These are phyloP conservation scores for Brachyopa scutellaris DNA, from an alignment of 2,888 invertebrate species.

Conservation along the genomic window DNA sequence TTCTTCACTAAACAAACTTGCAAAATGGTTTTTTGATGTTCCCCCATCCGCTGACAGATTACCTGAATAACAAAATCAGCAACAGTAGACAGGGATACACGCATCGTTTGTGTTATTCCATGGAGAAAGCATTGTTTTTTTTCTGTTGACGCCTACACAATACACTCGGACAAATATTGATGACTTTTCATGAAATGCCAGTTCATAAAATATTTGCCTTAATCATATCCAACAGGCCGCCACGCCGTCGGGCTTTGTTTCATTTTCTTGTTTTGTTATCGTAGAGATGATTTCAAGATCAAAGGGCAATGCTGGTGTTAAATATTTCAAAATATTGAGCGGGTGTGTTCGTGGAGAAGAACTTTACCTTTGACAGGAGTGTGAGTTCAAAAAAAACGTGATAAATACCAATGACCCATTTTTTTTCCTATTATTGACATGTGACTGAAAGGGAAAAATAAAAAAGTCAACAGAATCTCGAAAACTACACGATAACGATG, in stretches of 20 bases:
- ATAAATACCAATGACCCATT: background rate
- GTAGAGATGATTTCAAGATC: slow-evolving; percentile 1
- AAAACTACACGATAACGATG: background rate
- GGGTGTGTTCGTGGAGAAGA: too few relatives aligned
- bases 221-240: too few relatives aligned
- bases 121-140: background rate
- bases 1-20: slow-evolving; percentile 38
- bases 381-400: background rate
- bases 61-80: slow-evolving; percentile 27
- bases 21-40: slow-evolving; percentile 55
- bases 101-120: slow-evolving; percentile 21
- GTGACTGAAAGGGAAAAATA: too few relatives aligned
- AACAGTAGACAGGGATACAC: background rate
- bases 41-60: slow-evolving; percentile 31
- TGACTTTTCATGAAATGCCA: slow-evolving; percentile 5
- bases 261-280: background rate
- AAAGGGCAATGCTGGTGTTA: background rate
- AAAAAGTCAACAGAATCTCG: too few relatives aligned
- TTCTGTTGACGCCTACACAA: background rate
- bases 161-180: background rate
- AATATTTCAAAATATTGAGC: slow-evolving; percentile 14
- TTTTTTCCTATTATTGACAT: too few relatives aligned
- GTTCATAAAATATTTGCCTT: background rate
- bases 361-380: too few relatives aligned
- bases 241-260: too few relatives aligned